Evolutionary conservation across 2,113 vertebrate genomes (phyloP).

Genomic region (Lipotes vexillifer): DNA sequence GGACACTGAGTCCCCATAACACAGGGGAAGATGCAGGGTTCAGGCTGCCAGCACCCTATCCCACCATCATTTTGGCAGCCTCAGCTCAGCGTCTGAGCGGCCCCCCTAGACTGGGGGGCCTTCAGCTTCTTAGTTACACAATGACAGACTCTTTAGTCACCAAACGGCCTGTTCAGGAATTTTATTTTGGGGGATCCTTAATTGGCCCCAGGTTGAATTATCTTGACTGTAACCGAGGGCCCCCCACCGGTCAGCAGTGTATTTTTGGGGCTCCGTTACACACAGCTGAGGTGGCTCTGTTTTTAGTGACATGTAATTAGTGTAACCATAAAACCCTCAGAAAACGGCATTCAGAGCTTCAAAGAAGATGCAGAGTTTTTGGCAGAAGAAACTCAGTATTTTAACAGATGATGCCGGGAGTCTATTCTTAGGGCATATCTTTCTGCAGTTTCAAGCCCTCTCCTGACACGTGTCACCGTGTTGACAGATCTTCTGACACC

Average conservation of each 20-base stretch:
- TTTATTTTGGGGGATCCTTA: neutral
- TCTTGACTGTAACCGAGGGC: neutral
- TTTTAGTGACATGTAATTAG: constrained; percentile 38
- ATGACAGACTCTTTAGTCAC: neutral
- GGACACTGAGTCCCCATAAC: neutral
- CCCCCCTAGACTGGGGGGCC: neutral
- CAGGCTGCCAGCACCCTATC: neutral
- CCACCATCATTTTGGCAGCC: accelerated
- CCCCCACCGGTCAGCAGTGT: neutral
- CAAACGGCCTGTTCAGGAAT: accelerated
- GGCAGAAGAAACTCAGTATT: neutral
- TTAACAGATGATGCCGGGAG: constrained; percentile 15
- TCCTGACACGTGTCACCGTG: neutral
- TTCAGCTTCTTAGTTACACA: accelerated
- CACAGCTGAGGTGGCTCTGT: neutral
- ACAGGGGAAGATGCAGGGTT: accelerated
- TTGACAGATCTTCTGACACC: neutral
- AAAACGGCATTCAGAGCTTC: neutral
- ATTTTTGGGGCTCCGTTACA: neutral
- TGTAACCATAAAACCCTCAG: neutral
- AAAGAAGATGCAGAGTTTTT: constrained; percentile 42
- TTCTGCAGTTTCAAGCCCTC: neutral
- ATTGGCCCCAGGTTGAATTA: accelerated
- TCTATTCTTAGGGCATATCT: neutral
- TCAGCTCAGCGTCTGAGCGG: accelerated